Evolutionary conservation across 2,888 invertebrate species (phyloP).

Genomic region (Diachrysia chrysitis): DNA sequence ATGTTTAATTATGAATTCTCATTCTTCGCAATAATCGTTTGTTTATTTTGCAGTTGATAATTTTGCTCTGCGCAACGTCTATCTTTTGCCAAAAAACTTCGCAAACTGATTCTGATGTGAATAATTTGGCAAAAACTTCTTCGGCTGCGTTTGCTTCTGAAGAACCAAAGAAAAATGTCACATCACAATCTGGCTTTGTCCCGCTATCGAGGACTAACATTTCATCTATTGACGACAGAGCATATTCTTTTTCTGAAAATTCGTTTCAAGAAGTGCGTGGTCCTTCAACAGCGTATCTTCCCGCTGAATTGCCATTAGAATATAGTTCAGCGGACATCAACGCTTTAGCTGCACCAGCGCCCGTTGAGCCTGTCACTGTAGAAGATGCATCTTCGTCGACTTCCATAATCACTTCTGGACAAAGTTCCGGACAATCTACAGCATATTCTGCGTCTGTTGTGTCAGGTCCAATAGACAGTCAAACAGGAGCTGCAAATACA

Average conservation of each 20-base stretch:
- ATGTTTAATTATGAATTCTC: background rate
- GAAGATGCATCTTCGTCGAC: constrained; percentile 12
- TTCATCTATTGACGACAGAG: background rate
- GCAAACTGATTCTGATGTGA: background rate
- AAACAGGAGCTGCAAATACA: constrained; percentile 7
- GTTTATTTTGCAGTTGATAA: constrained; percentile 32
- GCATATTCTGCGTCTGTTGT: constrained; percentile 15
- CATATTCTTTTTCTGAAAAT: background rate
- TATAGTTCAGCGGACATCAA: constrained; percentile 29
- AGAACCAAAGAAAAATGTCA: background rate
- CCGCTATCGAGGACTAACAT: background rate
- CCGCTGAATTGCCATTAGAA: constrained; percentile 1
- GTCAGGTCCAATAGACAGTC: constrained; percentile 14
- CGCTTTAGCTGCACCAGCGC: constrained; percentile 5
- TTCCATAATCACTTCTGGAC: background rate
- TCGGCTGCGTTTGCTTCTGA: background rate
- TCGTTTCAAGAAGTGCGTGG: background rate
- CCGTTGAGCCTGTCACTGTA: background rate
- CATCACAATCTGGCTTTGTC: background rate
- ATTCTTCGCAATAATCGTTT: constrained; percentile 5
- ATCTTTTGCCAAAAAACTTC: background rate
- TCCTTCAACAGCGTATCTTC: constrained; percentile 10
- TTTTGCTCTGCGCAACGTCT: constrained; percentile 12
- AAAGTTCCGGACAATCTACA: constrained; percentile 12
- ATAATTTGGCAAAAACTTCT: background rate